Percentiles rank a stretch among this genome's conserved stretches.
phyloP scores from a whole-genome alignment of 2,888 invertebrate species.

The Ptychoptera albimana region DNA sequence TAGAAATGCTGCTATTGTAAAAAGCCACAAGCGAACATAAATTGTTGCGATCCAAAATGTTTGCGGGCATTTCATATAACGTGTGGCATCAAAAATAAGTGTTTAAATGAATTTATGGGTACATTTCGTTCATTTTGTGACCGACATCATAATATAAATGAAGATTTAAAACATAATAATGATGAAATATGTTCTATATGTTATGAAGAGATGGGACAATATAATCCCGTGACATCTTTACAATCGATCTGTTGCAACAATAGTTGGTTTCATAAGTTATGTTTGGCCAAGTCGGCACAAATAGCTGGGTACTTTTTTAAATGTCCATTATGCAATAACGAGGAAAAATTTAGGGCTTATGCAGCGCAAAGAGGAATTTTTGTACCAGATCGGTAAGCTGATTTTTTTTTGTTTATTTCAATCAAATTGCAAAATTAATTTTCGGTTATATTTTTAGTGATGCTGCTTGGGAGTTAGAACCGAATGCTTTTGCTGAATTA shows the following conservation, averaged over 20 bases:
- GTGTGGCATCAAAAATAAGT: slow-evolving; percentile 49
- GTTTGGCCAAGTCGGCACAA: slow-evolving; percentile 52
- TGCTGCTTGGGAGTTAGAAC: slow-evolving; percentile 67
- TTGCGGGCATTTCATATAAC: slow-evolving; percentile 54
- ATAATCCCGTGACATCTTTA: slow-evolving; percentile 33
- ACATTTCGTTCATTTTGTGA: slow-evolving; percentile 36
- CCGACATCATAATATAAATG: slow-evolving; percentile 10
- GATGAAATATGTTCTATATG: slow-evolving; percentile 48
- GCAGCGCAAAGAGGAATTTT: slow-evolving; percentile 54
- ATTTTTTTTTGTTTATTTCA: background rate
- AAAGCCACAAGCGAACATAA: slow-evolving; percentile 49
- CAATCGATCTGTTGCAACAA: slow-evolving; percentile 64
- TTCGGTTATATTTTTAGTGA: slow-evolving; percentile 37
- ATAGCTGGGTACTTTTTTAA: slow-evolving; percentile 70
- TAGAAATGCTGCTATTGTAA: slow-evolving; percentile 56
- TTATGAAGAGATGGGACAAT: slow-evolving; percentile 37
- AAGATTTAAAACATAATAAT: background rate
- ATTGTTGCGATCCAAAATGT: slow-evolving; percentile 49
- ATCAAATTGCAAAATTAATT: background rate
- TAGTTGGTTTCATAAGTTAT: slow-evolving; percentile 59
- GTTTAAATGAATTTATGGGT: slow-evolving; percentile 45
- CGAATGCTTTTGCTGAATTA: slow-evolving; percentile 59
- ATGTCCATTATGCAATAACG: slow-evolving; percentile 69
- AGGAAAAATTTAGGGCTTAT: slow-evolving; percentile 41
- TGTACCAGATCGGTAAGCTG: slow-evolving; percentile 58